A percentile compares a stretch with the other conserved stretches of the same genome.
Conservation (phyloP, 2,797 vertebrate species). For the Chromobotia macracanthus region DNA sequence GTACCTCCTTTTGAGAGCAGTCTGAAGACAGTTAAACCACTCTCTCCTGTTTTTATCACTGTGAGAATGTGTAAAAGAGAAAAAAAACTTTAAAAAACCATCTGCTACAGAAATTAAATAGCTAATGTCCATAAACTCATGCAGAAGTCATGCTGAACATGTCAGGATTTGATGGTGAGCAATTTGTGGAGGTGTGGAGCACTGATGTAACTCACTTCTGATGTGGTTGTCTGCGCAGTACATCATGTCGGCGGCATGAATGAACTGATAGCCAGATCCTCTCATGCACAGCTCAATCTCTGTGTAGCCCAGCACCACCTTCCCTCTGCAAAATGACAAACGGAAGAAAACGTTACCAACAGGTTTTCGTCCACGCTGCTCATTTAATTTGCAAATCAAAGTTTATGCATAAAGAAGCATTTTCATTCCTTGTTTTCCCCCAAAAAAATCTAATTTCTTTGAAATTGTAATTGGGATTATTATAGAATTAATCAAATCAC, state of each 20-base stretch:
- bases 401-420: neutral
- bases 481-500: neutral
- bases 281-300: slow-evolving; percentile 74
- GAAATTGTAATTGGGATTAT: neutral
- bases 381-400: neutral
- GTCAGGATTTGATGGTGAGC: neutral
- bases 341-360: neutral
- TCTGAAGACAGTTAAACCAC: slow-evolving; percentile 76
- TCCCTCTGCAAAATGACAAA: slow-evolving; percentile 68
- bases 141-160: neutral
- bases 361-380: neutral
- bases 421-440: neutral
- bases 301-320: slow-evolving; percentile 76
- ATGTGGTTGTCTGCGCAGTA: slow-evolving; percentile 81
- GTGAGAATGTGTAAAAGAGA: slow-evolving; percentile 1
- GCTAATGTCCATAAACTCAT: neutral
- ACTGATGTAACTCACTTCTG: slow-evolving; percentile 69
- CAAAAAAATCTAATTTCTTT: neutral
- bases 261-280: slow-evolving; percentile 79
- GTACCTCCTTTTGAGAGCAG: slow-evolving; percentile 70
- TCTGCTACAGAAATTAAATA: slow-evolving; percentile 7
- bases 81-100: neutral
- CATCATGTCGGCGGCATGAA: slow-evolving; percentile 83
- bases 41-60: slow-evolving; percentile 84
- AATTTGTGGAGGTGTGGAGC: neutral